A percentile compares a stretch with the other conserved stretches of the same genome.
Evolutionary conservation across 1,140 invertebrate genomes (phyloP).

Genomic region (Tetragnatha versicolor): DNA sequence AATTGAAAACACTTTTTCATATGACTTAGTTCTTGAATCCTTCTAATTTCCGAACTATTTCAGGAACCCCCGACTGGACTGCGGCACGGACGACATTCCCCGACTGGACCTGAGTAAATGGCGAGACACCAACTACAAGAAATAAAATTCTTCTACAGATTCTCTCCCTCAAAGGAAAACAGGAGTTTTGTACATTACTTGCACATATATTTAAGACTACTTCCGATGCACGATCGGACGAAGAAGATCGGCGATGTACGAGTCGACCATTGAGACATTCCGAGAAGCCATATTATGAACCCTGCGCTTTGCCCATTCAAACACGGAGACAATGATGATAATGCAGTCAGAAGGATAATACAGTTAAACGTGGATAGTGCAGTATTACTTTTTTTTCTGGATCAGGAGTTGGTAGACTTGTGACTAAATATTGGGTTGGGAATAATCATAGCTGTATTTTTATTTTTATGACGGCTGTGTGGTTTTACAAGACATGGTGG

Average conservation of each 20-base stretch:
- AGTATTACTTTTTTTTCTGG: neutral
- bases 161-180: no score
- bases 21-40: neutral
- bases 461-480: neutral
- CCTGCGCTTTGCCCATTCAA: neutral
- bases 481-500: neutral
- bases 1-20: neutral
- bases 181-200: slow-evolving; percentile 37
- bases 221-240: slow-evolving; percentile 1
- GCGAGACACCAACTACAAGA: slow-evolving; percentile 56
- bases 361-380: neutral
- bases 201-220: slow-evolving; percentile 50
- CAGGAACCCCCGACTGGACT: slow-evolving; percentile 60
- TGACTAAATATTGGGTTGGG: neutral
- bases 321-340: neutral
- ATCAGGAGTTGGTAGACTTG: neutral
- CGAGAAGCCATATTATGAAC: slow-evolving; percentile 12
- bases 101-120: slow-evolving; percentile 58
- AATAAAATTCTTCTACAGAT: no score
- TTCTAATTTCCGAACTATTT: slow-evolving; percentile 38
- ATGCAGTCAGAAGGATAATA: neutral
- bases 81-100: slow-evolving; percentile 58
- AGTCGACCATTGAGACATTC: slow-evolving; percentile 14
- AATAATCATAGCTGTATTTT: neutral
- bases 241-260: neutral